Percentiles rank a stretch among this genome's conserved stretches.
Conservation (phyloP, 2,888 invertebrate species). For the Mamestra brassicae region DNA sequence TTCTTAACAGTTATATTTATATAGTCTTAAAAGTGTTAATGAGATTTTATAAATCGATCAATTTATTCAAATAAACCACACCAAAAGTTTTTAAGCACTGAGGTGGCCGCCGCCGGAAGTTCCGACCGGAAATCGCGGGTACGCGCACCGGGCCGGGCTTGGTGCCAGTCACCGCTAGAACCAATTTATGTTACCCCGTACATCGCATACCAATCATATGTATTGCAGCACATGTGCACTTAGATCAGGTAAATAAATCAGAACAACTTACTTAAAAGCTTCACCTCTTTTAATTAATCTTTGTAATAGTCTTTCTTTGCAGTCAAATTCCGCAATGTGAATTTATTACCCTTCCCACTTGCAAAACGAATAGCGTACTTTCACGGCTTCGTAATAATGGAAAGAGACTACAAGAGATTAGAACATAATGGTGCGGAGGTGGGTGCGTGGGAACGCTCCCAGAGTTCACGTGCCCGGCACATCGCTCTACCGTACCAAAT, state of each 20-base stretch:
- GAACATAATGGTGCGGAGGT: slow-evolving; percentile 90
- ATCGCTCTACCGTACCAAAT: slow-evolving; percentile 86
- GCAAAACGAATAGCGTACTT: slow-evolving; percentile 86
- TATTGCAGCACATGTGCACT: slow-evolving; percentile 21
- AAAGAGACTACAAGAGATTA: slow-evolving; percentile 89
- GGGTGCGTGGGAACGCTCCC: slow-evolving; percentile 91
- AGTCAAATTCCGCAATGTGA: slow-evolving; percentile 74
- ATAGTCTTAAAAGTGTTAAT: slow-evolving; percentile 15
- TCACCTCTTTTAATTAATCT: slow-evolving; percentile 22
- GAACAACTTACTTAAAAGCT: neutral
- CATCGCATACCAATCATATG: slow-evolving; percentile 44
- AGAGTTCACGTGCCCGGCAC: slow-evolving; percentile 88
- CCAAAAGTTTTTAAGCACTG: slow-evolving; percentile 43
- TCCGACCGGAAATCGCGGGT: slow-evolving; percentile 73
- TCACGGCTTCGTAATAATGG: slow-evolving; percentile 89
- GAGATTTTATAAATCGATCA: slow-evolving; percentile 30
- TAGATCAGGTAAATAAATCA: slow-evolving; percentile 19
- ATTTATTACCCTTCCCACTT: slow-evolving; percentile 79
- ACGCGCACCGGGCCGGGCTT: slow-evolving; percentile 61
- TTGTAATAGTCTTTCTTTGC: slow-evolving; percentile 22
- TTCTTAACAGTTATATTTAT: neutral
- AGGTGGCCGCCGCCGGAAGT: slow-evolving; percentile 72
- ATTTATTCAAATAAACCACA: slow-evolving; percentile 47
- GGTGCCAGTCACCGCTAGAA: slow-evolving; percentile 70
- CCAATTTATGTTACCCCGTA: slow-evolving; percentile 60